A percentile compares a stretch with the other conserved stretches of the same genome.
These are phyloP conservation scores for Typhlichthys eigenmanni DNA, from an alignment of 2,797 vertebrate species.

Conservation along the genomic window DNA sequence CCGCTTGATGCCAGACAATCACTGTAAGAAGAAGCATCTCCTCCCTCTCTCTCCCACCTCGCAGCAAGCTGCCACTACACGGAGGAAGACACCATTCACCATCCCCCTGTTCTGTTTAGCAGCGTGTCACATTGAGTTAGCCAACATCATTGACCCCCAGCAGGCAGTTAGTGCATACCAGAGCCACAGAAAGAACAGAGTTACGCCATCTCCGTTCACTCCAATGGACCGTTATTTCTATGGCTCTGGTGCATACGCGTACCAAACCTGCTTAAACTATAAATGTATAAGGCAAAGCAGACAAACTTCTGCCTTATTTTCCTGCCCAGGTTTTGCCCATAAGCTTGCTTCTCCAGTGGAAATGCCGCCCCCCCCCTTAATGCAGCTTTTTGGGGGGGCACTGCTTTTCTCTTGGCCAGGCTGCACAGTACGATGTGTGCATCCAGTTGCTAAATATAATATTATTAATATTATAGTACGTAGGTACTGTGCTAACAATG, in stretches of 20 bases:
- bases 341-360: conserved; percentile 52
- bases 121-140: conserved; percentile 23
- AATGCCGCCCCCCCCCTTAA: conserved; percentile 60
- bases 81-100: background rate
- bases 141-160: conserved; percentile 15
- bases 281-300: conserved; percentile 18
- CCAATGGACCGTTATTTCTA: no score
- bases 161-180: conserved; percentile 3
- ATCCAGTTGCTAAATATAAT: no score
- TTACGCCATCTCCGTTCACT: no score
- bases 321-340: conserved; percentile 41
- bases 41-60: conserved; percentile 7
- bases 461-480: no score
- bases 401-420: no score
- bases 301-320: conserved; percentile 23
- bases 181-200: no score
- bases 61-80: background rate
- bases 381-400: conserved; percentile 53
- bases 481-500: no score
- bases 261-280: conserved; percentile 23
- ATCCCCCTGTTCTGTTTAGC: conserved; percentile 17
- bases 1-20: no score
- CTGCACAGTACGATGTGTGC: no score
- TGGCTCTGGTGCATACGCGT: conserved; percentile 4
- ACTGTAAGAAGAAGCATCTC: conserved; percentile 7